These are phyloP conservation scores for Sebastolobus altivelis DNA, from an alignment of 2,797 vertebrate species.

Conservation along the genomic window DNA sequence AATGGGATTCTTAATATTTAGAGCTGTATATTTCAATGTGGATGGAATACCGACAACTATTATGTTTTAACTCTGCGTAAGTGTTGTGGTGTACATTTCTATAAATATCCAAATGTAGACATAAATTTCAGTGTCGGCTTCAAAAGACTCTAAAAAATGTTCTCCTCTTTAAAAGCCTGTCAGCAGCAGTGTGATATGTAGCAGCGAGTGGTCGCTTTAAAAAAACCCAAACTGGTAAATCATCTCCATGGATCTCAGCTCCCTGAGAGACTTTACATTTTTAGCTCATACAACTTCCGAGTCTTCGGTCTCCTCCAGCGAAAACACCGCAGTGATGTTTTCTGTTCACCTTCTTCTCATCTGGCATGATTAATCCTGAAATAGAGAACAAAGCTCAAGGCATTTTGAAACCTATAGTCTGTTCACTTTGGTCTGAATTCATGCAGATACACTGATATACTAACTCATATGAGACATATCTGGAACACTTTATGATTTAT, in stretches of 20 bases:
- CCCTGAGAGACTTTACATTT: not conserved
- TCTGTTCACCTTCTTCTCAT: not conserved
- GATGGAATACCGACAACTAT: not conserved
- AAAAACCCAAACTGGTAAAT: constrained; percentile 14
- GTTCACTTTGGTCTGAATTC: not conserved
- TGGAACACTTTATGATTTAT: not conserved
- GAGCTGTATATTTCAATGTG: not conserved
- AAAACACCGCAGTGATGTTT: not conserved
- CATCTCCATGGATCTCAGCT: constrained; percentile 17
- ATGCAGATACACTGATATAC: not conserved
- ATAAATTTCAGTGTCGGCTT: not conserved
- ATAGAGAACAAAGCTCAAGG: not conserved
- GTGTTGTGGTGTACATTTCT: not conserved
- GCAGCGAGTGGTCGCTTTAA: not conserved
- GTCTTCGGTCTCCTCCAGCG: not conserved
- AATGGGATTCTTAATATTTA: not conserved
- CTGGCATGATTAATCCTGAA: not conserved
- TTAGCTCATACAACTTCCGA: not conserved
- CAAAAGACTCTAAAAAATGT: constrained; percentile 11
- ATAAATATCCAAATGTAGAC: constrained; percentile 21
- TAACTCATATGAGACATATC: not conserved
- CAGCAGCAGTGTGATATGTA: constrained; percentile 22
- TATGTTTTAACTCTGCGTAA: not conserved
- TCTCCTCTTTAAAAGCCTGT: constrained; percentile 22
- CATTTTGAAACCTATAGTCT: not conserved